Evolutionary conservation across 2,113 vertebrate genomes (phyloP).

Genomic region (Pachypanchax playfairii): DNA sequence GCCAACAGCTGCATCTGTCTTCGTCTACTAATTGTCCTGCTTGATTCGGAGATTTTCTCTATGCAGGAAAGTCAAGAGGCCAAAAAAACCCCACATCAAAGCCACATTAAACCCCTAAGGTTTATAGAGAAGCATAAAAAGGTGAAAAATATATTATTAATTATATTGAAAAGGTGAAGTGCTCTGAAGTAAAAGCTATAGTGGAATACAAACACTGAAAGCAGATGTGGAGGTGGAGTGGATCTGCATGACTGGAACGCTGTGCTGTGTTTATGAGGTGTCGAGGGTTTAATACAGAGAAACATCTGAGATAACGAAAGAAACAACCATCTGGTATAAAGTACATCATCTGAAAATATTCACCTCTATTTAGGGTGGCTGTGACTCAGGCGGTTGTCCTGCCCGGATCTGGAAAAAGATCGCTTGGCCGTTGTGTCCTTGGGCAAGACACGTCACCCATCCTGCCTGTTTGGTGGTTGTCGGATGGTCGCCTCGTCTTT

Average conservation of each 20-base stretch:
- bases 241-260: conserved; percentile 16
- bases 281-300: conserved; percentile 44
- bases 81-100: conserved; percentile 29
- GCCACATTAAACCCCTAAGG: conserved; percentile 5
- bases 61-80: conserved; percentile 21
- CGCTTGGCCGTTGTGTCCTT: no score
- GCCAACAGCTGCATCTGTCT: conserved; percentile 17
- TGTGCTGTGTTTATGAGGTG: conserved; percentile 27
- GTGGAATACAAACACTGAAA: conserved; percentile 5
- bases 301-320: conserved; percentile 42
- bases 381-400: no score
- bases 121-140: conserved; percentile 13
- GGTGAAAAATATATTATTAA: conserved; percentile 1
- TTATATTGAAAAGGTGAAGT: conserved; percentile 28
- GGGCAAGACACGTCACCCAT: no score
- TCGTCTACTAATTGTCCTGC: background rate
- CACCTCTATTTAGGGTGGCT: no score
- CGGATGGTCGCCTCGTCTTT: no score
- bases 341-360: background rate
- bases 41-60: conserved; percentile 30
- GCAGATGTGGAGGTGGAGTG: conserved; percentile 50
- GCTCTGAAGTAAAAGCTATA: conserved; percentile 10
- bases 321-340: conserved; percentile 31
- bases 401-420: no score
- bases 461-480: no score